Conservation (phyloP, 1,140 invertebrate species). For the Pachyrhynchus sulphureomaculatus region DNA sequence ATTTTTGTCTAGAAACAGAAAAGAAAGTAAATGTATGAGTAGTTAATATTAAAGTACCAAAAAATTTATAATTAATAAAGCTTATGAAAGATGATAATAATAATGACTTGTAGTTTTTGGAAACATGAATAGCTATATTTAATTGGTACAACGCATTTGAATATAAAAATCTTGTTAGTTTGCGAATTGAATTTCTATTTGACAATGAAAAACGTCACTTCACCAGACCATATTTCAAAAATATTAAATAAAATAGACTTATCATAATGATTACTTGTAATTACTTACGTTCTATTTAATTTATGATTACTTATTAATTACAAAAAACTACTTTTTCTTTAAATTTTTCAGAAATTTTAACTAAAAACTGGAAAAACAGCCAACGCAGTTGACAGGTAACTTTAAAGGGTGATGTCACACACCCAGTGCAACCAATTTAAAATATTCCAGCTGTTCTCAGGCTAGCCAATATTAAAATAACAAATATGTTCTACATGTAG, state of each 20-base stretch:
- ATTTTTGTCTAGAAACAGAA: conserved; percentile 55
- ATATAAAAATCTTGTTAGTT: neutral
- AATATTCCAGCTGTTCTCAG: no score
- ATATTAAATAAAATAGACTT: neutral
- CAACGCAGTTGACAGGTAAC: conserved; percentile 17
- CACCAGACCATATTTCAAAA: neutral
- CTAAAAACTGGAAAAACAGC: conserved; percentile 8
- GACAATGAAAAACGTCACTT: conserved; percentile 11
- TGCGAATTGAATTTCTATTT: neutral
- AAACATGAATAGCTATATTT: neutral
- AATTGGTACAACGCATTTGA: neutral
- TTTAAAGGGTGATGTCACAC: conserved; percentile 9
- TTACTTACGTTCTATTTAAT: neutral
- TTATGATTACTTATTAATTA: neutral
- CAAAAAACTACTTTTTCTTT: neutral
- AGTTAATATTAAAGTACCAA: neutral
- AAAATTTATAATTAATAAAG: no score
- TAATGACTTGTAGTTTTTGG: neutral
- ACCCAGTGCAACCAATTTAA: neutral
- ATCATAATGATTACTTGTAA: neutral
- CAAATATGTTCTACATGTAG: no score
- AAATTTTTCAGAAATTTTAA: neutral
- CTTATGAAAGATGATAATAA: neutral
- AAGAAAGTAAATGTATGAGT: neutral
- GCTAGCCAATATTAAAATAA: no score